These are phyloP conservation scores for Anastatus disparis DNA, from an alignment of 1,140 invertebrate genomes.

Conservation along the genomic window DNA sequence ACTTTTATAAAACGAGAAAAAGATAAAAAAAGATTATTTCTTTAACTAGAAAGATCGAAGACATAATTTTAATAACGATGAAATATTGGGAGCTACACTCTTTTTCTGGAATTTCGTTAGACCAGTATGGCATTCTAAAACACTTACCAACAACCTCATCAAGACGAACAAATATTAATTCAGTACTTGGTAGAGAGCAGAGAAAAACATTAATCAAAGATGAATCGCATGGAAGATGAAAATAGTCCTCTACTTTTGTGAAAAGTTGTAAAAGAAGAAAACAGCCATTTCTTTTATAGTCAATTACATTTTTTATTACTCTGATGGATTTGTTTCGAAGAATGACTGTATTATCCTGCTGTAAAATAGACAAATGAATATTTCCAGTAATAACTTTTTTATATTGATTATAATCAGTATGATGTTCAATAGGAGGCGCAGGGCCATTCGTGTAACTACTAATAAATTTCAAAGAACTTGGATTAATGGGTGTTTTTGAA, in stretches of 20 bases:
- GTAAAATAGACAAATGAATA: slow-evolving; percentile 15
- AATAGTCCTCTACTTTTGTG: slow-evolving; percentile 11
- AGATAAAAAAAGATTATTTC: too few relatives aligned
- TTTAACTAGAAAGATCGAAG: too few relatives aligned
- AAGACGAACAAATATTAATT: slow-evolving; percentile 4
- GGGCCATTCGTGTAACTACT: not conserved
- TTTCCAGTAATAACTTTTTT: slow-evolving; percentile 13
- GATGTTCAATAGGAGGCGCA: not conserved
- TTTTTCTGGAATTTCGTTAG: too few relatives aligned
- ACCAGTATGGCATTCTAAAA: too few relatives aligned
- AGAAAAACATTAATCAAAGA: slow-evolving; percentile 31
- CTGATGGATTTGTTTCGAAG: not conserved
- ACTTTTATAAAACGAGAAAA: too few relatives aligned
- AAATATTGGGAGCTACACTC: too few relatives aligned
- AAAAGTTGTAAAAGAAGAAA: slow-evolving; percentile 16
- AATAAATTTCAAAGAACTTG: not conserved
- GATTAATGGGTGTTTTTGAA: not conserved
- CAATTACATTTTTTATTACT: slow-evolving; percentile 33
- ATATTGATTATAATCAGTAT: slow-evolving; percentile 14
- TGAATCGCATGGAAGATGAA: not conserved
- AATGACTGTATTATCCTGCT: slow-evolving; percentile 24
- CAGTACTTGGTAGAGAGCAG: slow-evolving; percentile 27
- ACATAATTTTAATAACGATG: too few relatives aligned
- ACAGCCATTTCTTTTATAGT: slow-evolving; percentile 6
- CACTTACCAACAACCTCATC: slow-evolving; percentile 32